Evolutionary conservation across 2,113 vertebrate species (phyloP).

Genomic region (Strigops habroptila): DNA sequence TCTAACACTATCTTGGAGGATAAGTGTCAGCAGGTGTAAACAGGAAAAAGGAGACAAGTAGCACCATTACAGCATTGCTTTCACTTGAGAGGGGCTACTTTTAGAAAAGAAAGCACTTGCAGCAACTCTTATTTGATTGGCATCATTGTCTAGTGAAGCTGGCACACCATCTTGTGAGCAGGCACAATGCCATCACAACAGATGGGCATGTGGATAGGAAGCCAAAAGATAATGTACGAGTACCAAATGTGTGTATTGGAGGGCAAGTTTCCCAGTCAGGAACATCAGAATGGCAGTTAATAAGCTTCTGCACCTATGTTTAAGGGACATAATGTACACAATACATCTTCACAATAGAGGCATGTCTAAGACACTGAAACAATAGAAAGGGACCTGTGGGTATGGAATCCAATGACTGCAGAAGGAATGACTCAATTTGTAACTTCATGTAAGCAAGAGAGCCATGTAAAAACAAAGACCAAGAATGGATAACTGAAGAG

Average conservation of each 20-base stretch:
- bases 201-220: conserved; percentile 65
- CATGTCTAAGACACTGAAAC: neutral
- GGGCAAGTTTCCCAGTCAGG: conserved; percentile 67
- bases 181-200: conserved; percentile 65
- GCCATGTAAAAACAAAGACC: neutral
- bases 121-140: conserved; percentile 53
- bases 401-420: neutral
- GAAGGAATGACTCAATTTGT: neutral
- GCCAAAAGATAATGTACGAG: conserved; percentile 72
- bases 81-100: conserved; percentile 49
- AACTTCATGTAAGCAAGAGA: neutral
- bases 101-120: conserved; percentile 35
- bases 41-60: conserved; percentile 40
- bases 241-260: conserved; percentile 69
- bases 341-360: neutral
- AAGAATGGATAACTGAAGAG: neutral
- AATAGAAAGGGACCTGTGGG: neutral
- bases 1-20: neutral
- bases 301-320: conserved; percentile 53
- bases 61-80: conserved; percentile 19
- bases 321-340: neutral
- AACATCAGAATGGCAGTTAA: conserved; percentile 24
- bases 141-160: conserved; percentile 65
- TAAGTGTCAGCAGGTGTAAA: conserved; percentile 63
- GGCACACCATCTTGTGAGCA: conserved; percentile 62